Conservation (phyloP, 2,113 vertebrate genomes). For the Rhagologus leucostigma region DNA sequence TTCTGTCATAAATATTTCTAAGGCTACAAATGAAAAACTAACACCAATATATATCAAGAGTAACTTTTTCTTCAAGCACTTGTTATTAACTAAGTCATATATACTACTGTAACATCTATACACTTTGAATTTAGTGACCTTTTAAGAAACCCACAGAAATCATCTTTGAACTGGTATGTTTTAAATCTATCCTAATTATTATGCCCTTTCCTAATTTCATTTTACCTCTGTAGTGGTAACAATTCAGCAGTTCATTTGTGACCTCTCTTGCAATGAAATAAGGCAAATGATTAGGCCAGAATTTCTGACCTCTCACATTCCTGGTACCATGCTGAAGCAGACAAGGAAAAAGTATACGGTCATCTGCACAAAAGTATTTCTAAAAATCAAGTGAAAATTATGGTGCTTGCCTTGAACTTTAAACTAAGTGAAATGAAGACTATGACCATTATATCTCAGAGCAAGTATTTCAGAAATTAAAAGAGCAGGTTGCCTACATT, state of each 20-base stretch:
- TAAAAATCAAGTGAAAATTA: not conserved
- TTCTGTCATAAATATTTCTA: not conserved
- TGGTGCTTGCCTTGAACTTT: not conserved
- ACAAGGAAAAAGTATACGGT: not conserved
- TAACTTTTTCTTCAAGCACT: not conserved
- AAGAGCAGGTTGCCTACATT: not conserved
- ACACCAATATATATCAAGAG: not conserved
- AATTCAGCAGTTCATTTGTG: not conserved
- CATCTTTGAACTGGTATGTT: not conserved
- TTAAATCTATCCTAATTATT: not conserved
- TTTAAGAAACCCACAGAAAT: not conserved
- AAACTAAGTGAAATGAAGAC: not conserved
- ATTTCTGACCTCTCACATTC: not conserved
- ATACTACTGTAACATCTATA: not conserved
- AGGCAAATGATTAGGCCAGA: not conserved
- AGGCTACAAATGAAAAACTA: not conserved
- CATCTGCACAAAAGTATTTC: not conserved
- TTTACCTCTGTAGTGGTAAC: not conserved
- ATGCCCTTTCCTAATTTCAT: not conserved
- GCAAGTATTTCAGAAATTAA: not conserved
- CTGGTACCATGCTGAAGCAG: not conserved
- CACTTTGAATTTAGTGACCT: not conserved
- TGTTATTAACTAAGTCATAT: not conserved
- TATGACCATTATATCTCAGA: not conserved
- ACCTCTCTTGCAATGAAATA: not conserved